These are phyloP conservation scores for Anolis apletophallus DNA, from an alignment of 2,797 vertebrate species.

Conservation along the genomic window DNA sequence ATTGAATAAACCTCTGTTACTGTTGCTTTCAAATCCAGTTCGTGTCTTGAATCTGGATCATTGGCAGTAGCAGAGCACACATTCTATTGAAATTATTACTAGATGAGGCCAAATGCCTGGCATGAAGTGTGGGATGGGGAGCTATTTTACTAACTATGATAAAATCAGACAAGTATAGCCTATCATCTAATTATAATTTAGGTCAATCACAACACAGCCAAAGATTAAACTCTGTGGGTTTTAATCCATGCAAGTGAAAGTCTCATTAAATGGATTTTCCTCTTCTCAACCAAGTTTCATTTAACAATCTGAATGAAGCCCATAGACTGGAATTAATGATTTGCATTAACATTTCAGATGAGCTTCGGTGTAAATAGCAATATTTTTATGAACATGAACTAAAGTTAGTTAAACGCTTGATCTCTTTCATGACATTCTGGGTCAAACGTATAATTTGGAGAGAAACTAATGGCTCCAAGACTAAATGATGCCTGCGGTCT, in stretches of 20 bases:
- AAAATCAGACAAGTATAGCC: constrained; percentile 41
- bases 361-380: constrained; percentile 53
- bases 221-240: constrained; percentile 52
- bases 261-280: constrained; percentile 21
- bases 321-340: constrained; percentile 59
- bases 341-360: constrained; percentile 67
- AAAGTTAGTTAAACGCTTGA: constrained; percentile 59
- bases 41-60: too few species aligned
- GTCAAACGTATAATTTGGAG: constrained; percentile 48
- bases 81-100: not conserved
- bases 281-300: constrained; percentile 46
- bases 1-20: too few species aligned
- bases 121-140: not conserved
- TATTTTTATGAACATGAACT: constrained; percentile 29
- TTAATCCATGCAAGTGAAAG: constrained; percentile 52
- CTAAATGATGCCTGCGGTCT: constrained; percentile 35
- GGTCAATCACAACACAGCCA: constrained; percentile 52
- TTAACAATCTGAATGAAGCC: constrained; percentile 51
- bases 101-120: not conserved
- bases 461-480: constrained; percentile 39
- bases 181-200: constrained; percentile 56
- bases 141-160: constrained; percentile 14
- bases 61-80: too few species aligned
- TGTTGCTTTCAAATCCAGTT: too few species aligned
- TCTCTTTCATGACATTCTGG: constrained; percentile 36